These are phyloP conservation scores for Sus cebifrons DNA, from an alignment of 2,797 vertebrate genomes.

Conservation along the genomic window DNA sequence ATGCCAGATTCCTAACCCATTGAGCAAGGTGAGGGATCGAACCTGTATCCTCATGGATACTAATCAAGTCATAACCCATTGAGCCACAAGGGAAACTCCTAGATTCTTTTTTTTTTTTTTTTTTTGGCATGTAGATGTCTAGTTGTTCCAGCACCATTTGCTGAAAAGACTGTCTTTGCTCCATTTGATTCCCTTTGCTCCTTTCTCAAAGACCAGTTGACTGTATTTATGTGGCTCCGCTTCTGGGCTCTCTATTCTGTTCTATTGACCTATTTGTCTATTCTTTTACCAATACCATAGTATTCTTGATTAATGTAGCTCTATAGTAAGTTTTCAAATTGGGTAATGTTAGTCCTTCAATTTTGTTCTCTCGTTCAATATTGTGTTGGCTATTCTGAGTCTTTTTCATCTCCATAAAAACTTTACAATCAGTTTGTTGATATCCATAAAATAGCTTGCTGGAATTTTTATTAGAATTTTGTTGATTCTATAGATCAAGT, in stretches of 20 bases:
- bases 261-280: background rate
- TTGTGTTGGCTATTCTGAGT: background rate
- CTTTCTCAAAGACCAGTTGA: background rate
- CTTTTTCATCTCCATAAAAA: background rate
- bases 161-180: background rate
- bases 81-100: too few relatives aligned
- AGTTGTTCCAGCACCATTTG: background rate
- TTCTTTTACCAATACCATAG: background rate
- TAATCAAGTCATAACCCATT: too few relatives aligned
- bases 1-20: too few relatives aligned
- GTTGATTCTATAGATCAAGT: background rate
- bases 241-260: background rate
- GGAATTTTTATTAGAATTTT: background rate
- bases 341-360: background rate
- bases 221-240: background rate
- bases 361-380: background rate
- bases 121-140: background rate
- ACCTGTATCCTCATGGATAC: too few relatives aligned
- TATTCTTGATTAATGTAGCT: background rate
- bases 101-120: background rate
- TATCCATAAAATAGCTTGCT: background rate
- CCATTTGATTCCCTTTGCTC: background rate
- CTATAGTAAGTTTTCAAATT: background rate
- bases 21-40: too few relatives aligned
- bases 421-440: background rate